phyloP scores from a whole-genome alignment of 2,888 invertebrate species.

The Physocephala rufipes region DNA sequence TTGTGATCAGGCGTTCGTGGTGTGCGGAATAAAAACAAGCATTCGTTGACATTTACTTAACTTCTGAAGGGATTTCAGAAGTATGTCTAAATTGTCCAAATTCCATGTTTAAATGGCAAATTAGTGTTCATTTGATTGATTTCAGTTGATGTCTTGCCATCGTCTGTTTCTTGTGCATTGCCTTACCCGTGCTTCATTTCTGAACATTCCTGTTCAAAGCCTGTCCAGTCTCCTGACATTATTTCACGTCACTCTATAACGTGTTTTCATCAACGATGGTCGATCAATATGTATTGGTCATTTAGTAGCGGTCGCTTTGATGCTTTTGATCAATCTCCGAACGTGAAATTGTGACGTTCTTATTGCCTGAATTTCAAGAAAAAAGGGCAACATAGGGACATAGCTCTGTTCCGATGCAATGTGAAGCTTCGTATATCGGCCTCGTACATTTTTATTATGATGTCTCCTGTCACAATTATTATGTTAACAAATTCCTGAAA shows the following conservation, averaged over 20 bases:
- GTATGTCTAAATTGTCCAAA: slow-evolving; percentile 64
- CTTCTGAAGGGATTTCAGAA: slow-evolving; percentile 50
- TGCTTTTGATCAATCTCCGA: not conserved
- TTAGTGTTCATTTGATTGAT: slow-evolving; percentile 63
- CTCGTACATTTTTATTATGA: slow-evolving; percentile 56
- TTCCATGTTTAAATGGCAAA: slow-evolving; percentile 65
- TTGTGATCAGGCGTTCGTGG: slow-evolving; percentile 7
- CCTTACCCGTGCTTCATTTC: not conserved
- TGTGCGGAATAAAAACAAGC: slow-evolving; percentile 14
- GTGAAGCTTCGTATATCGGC: not conserved
- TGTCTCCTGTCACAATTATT: slow-evolving; percentile 61
- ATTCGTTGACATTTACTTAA: slow-evolving; percentile 46
- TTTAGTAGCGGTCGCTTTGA: slow-evolving; percentile 9
- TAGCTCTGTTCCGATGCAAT: slow-evolving; percentile 42
- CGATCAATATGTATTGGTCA: not conserved
- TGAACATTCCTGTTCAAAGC: not conserved
- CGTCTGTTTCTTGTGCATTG: not conserved
- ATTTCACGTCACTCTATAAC: slow-evolving; percentile 2
- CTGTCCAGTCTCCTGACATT: not conserved
- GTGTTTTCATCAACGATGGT: not conserved
- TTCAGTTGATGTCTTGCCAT: slow-evolving; percentile 39
- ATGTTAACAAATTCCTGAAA: slow-evolving; percentile 62
- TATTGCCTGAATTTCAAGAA: slow-evolving; percentile 27
- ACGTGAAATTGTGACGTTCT: slow-evolving; percentile 22
- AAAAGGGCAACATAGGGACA: slow-evolving; percentile 56